Percentiles rank a stretch among this genome's conserved stretches.
These are phyloP conservation scores for Calameuta filiformis DNA, from an alignment of 2,888 invertebrate species.

Conservation along the genomic window DNA sequence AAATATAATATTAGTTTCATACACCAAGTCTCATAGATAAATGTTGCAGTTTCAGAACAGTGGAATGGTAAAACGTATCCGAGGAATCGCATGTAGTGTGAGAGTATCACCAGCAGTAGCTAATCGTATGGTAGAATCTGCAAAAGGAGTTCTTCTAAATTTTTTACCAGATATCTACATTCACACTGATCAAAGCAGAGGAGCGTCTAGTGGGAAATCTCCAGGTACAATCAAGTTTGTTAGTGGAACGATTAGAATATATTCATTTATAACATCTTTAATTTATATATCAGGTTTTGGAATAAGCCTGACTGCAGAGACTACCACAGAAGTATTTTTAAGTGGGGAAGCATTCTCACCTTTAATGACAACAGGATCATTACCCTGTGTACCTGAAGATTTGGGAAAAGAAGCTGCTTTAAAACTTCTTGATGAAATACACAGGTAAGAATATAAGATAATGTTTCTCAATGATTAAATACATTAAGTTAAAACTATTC, in stretches of 20 bases:
- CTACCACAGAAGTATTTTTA: slow-evolving; percentile 82
- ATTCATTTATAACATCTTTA: background rate
- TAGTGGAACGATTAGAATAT: background rate
- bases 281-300: slow-evolving; percentile 77
- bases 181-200: slow-evolving; percentile 91
- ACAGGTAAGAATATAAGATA: slow-evolving; percentile 59
- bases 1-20: background rate
- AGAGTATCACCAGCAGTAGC: slow-evolving; percentile 94
- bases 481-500: slow-evolving; percentile 6
- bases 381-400: slow-evolving; percentile 89
- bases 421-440: slow-evolving; percentile 88
- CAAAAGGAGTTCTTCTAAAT: slow-evolving; percentile 90
- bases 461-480: slow-evolving; percentile 1
- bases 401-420: slow-evolving; percentile 86
- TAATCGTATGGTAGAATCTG: slow-evolving; percentile 92
- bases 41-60: slow-evolving; percentile 73
- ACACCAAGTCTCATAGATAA: background rate
- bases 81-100: slow-evolving; percentile 91
- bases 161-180: slow-evolving; percentile 97
- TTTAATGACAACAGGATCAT: slow-evolving; percentile 53
- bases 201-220: slow-evolving; percentile 88
- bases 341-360: slow-evolving; percentile 64
- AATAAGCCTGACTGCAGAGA: slow-evolving; percentile 90
- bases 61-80: slow-evolving; percentile 93
- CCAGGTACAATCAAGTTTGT: slow-evolving; percentile 68